A percentile compares a stretch with the other conserved stretches of the same genome.
These are phyloP conservation scores for Hemithea aestivaria DNA, from an alignment of 2,888 invertebrate species.

Conservation along the genomic window DNA sequence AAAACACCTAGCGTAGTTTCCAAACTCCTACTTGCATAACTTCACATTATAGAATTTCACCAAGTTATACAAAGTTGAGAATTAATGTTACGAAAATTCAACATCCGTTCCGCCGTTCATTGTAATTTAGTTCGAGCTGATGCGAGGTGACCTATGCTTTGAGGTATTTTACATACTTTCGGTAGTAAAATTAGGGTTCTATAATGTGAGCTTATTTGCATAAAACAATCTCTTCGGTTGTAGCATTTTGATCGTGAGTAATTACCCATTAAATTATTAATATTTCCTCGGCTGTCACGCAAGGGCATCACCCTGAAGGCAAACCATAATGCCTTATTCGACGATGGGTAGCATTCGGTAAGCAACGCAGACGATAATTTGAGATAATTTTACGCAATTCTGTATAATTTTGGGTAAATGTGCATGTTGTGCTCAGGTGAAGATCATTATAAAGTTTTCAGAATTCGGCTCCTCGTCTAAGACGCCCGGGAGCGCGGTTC, in stretches of 20 bases:
- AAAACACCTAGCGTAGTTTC: conserved; percentile 13
- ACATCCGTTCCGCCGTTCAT: conserved; percentile 7
- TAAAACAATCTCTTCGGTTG: conserved; percentile 36
- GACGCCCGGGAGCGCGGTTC: conserved; percentile 41
- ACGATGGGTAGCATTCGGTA: conserved; percentile 56
- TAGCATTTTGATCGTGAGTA: conserved; percentile 40
- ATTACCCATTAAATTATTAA: conserved; percentile 61
- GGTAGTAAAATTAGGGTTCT: conserved; percentile 15
- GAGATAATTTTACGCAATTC: conserved; percentile 73
- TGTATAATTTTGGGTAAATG: conserved; percentile 62
- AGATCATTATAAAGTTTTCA: conserved; percentile 54
- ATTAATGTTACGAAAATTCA: conserved; percentile 9
- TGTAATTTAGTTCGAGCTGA: conserved; percentile 4
- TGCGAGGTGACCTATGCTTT: neutral
- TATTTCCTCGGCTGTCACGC: conserved; percentile 71
- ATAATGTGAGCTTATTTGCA: conserved; percentile 38
- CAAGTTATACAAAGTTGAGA: conserved; percentile 14
- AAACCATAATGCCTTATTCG: conserved; percentile 46
- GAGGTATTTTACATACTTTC: conserved; percentile 8
- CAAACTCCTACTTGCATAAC: conserved; percentile 10
- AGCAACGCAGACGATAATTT: conserved; percentile 67
- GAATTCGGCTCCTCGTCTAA: conserved; percentile 34
- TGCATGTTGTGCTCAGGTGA: conserved; percentile 62
- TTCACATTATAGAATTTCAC: conserved; percentile 11
- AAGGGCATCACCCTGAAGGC: conserved; percentile 45